Evolutionary conservation across 2,888 invertebrate species (phyloP), one percentile per base, ranked within the genome.

Genomic region (Sacculina carcini): DNA sequence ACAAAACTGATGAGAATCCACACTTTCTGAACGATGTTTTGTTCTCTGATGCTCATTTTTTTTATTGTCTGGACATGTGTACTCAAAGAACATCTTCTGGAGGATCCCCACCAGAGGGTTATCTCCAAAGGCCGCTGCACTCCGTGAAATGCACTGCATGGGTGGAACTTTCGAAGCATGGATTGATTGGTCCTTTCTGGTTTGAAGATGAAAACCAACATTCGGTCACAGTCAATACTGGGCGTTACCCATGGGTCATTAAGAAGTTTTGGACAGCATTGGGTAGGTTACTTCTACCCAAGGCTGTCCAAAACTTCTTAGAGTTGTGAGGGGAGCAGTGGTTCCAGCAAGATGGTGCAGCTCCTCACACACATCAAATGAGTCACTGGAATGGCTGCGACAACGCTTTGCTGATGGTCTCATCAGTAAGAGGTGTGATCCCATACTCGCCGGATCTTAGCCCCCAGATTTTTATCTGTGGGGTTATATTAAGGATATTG

Each of bases 41-140:
- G n/a, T n/a, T n/a, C n/a, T n/a, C n/a, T n/a, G n/a, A n/a, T 23
- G 54, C 40, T 53, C 54, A 10, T 42, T 40, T 24, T 55, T 55
- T 32, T n/a, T 38, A 23, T 46, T 55, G n/a, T 51, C 50, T 3
- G 53, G 53, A 14, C 48, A 50, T 26, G 47, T 54, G 9, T 54
- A 54, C 39, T 48, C 28, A 5, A 51, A 49, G 46, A 55, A 54
- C 47, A 49, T 52, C 21, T 38, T 49, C 26, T 54, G 47, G 52
- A 53, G 50, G 5, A 50, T 14, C 38, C 38, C 19, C 38, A 4
- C 55, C 53, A 19, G 31, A 50, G 9, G 26, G 39, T 12, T 9
- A 24, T 19, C 36, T 48, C 19, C 48, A 42, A n/a, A 31, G 28
- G 24, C 51, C 50, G 14, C 38, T 54, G 19, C 54, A 51, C 24